phyloP scores from a whole-genome alignment of 2,113 vertebrate species.

The Hippocampus zosterae region DNA sequence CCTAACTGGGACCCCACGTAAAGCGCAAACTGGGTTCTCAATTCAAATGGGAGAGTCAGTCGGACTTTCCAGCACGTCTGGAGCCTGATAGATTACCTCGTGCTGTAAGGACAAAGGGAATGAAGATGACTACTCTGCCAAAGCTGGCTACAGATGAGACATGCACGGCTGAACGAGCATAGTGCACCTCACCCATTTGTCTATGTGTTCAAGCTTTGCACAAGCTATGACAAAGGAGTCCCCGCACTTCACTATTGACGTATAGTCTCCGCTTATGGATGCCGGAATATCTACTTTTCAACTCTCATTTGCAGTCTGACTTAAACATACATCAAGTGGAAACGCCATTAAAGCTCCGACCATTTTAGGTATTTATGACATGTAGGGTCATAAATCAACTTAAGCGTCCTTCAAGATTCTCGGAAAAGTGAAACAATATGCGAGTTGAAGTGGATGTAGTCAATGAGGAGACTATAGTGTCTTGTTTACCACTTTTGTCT shows the following conservation, averaged over 20 bases:
- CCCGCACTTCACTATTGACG: slow-evolving; percentile 57
- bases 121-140: slow-evolving; percentile 90
- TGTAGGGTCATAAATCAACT: slow-evolving; percentile 34
- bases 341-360: slow-evolving; percentile 45
- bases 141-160: slow-evolving; percentile 76
- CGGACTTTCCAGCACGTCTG: slow-evolving; percentile 71
- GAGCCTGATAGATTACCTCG: slow-evolving; percentile 75
- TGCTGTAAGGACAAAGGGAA: slow-evolving; percentile 78
- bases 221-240: slow-evolving; percentile 65
- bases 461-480: not conserved
- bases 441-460: slow-evolving; percentile 1
- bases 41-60: slow-evolving; percentile 77
- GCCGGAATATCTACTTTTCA: slow-evolving; percentile 54
- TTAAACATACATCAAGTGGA: slow-evolving; percentile 56
- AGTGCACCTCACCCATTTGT: slow-evolving; percentile 71
- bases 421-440: slow-evolving; percentile 29
- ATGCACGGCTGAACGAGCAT: slow-evolving; percentile 72
- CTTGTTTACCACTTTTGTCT: not conserved
- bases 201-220: slow-evolving; percentile 74
- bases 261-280: slow-evolving; percentile 53
- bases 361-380: slow-evolving; percentile 38
- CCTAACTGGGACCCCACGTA: slow-evolving; percentile 68
- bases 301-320: slow-evolving; percentile 49
- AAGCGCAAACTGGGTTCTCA: slow-evolving; percentile 69
- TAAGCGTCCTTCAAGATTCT: slow-evolving; percentile 30